Evolutionary conservation across 2,113 vertebrate species (phyloP), one percentile per base, ranked within the genome.

Genomic region (Octodon degus): DNA sequence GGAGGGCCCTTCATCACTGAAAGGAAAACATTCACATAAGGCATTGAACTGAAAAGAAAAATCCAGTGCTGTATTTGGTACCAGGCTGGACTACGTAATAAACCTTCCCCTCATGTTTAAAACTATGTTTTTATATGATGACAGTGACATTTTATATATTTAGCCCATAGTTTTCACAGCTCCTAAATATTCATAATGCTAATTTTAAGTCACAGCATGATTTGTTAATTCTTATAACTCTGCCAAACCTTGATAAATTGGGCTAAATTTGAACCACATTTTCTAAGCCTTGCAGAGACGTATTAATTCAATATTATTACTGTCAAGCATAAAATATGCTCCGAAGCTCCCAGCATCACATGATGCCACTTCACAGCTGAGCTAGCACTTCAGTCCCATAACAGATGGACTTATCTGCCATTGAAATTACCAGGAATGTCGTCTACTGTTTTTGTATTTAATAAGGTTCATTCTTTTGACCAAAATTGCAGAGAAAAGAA

Each of bases 241-340:
- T 94, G 93, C 91, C 97, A 97, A 98, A 98, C 58, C 93, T 98
- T 90, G 92, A 94, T 97, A 98, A 98, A 96, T 96, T 98, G 89
- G 91, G 92, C 82, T 98, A 98, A 98, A 98, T 98, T 98, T 98
- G 97, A 98, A 98, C 87, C 96, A 98, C 95, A 97, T 97, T 98
- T 98, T 97, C 81, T 97, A 96, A 98, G 96, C 50, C 96, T 98
- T 97, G 30, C 82, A 97, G 97, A 97, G 89, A 97, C 10, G 3
- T 96, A 98, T 98, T 98, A 98, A 98, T 98, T 97, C 97, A 97
- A 50, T 96, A 97, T 98, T 98, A 97, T 97, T 98, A 97, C 95
- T 98, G 96, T 98, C 98, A 98, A 97, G 97, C 97, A 93, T 97
- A 91, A 99, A 98, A 98, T 98, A 98, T 93, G 91, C 89, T 97